A percentile compares a stretch with the other conserved stretches of the same genome.
phyloP scores from a whole-genome alignment of 1,140 invertebrate species.

The Anadara kagoshimensis region DNA sequence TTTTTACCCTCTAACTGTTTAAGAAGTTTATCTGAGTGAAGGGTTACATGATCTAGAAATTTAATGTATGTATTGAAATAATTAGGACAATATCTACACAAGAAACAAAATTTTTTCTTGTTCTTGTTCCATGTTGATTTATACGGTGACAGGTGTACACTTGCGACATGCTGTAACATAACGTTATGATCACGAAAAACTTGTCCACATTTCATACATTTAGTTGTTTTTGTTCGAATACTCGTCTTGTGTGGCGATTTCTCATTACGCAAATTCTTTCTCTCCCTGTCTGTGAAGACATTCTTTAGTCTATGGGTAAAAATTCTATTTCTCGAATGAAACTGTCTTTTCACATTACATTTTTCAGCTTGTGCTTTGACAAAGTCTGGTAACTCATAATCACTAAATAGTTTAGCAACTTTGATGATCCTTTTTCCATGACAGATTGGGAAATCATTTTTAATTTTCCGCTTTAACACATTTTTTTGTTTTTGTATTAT shows the following conservation, averaged over 20 bases:
- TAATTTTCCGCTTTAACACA: no score
- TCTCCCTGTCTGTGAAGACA: not conserved
- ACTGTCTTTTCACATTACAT: constrained; percentile 26
- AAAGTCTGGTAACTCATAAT: constrained; percentile 35
- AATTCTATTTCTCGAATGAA: not conserved
- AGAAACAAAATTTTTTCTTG: constrained; percentile 12
- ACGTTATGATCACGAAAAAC: constrained; percentile 11
- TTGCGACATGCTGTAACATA: constrained; percentile 21
- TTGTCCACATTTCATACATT: constrained; percentile 24
- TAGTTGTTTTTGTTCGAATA: not conserved
- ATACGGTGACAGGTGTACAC: constrained; percentile 22
- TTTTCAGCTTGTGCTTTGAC: constrained; percentile 25
- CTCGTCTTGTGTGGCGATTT: not conserved
- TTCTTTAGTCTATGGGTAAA: not conserved
- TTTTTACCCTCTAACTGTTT: not conserved
- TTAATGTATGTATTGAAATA: constrained; percentile 15
- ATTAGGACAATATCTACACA: constrained; percentile 15
- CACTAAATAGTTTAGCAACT: constrained; percentile 20
- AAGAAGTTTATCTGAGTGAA: constrained; percentile 18
- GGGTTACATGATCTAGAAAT: constrained; percentile 29
- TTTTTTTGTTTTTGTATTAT: not conserved
- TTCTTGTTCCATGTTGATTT: constrained; percentile 16
- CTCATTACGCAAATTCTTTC: not conserved
- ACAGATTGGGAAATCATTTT: no score
- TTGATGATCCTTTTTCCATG: constrained; percentile 21